Evolutionary conservation across 2,888 invertebrate genomes (phyloP), one percentile per base, ranked within the genome.

Genomic region (Scaptomyza tumidula): DNA sequence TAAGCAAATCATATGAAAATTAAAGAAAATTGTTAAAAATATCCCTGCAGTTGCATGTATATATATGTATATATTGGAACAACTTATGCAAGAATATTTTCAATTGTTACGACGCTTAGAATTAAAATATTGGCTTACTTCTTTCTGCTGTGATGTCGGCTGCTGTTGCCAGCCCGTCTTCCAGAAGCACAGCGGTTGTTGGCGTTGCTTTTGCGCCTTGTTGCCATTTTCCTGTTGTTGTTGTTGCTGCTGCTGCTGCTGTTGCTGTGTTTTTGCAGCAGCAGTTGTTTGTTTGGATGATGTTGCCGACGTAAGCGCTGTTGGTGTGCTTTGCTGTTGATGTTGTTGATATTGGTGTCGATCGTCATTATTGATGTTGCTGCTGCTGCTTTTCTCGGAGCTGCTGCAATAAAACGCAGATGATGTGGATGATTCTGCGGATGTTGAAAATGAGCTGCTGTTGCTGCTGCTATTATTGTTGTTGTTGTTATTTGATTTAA

Each of bases 141-240:
- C 79, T 45, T 89, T 89, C 6, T 73, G 71, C 54, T 89, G 89
- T 54, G 57, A 41, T 5, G 86, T 85, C 2, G 75, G 74, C 53
- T 80, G 80, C 35, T 86, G 85, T 13, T 74, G 75, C 37, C 81
- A 81, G 58, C 82, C 85, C 5, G 82, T 84, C 53, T 83, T 87
- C 89, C 83, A 83, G 45, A 87, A 87, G 41, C 70, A 68, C 0
- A 85, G 39, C 2, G 86, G 79, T 39, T 87, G 85, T 52, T 82
- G 82, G 7, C 80, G 63, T 3, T 62, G 16, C 24, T 50, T 60
- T 63, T 75, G 76, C n/a, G 29, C 9, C 29, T 74, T 74, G 78
- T 14, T 53, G 50, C 54, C 56, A 68, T 58, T 48, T 16, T 67
- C 67, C 24, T 35, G 35, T 41, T 55, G 50, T 41, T 14, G 55